A percentile compares a stretch with the other conserved stretches of the same genome.
phyloP scores from a whole-genome alignment of 1,140 invertebrate genomes.

The Eriosoma lanigerum region DNA sequence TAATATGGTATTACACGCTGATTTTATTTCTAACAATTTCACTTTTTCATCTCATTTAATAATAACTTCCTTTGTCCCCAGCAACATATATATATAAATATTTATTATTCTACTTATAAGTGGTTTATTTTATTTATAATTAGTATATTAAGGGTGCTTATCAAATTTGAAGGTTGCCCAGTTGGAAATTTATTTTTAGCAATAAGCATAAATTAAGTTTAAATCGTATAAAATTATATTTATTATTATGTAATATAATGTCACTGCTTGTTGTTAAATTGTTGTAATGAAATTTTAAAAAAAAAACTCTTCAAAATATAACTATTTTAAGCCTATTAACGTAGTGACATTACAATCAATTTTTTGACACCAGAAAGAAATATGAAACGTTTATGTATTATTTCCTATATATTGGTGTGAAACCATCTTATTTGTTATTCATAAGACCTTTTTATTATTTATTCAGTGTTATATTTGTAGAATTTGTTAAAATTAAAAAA shows the following conservation, averaged over 20 bases:
- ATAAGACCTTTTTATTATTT: constrained; percentile 51
- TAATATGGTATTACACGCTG: constrained; percentile 44
- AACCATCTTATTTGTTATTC: constrained; percentile 50
- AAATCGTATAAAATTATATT: constrained; percentile 45
- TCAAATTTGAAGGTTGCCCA: constrained; percentile 49
- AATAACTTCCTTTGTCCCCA: constrained; percentile 42
- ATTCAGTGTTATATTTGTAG: constrained; percentile 51
- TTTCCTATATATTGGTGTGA: constrained; percentile 34
- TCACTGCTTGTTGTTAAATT: constrained; percentile 52
- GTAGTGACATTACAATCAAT: constrained; percentile 51
- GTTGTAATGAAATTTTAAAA: constrained; percentile 49
- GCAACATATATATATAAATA: constrained; percentile 48
- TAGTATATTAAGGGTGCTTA: constrained; percentile 51
- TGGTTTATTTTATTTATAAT: constrained; percentile 49
- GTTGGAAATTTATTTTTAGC: constrained; percentile 51
- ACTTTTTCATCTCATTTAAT: constrained; percentile 46
- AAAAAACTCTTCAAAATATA: constrained; percentile 31
- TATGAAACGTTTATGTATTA: constrained; percentile 31
- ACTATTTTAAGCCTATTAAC: constrained; percentile 42
- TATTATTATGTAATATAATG: constrained; percentile 52
- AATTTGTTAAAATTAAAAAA: constrained; percentile 49
- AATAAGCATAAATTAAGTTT: constrained; percentile 52
- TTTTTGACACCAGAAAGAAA: constrained; percentile 48
- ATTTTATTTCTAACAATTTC: constrained; percentile 51
- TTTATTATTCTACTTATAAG: constrained; percentile 51